Base-by-base conservation (phyloP, 2,888 invertebrate genomes). In the Ochropacha duplaris region DNA sequence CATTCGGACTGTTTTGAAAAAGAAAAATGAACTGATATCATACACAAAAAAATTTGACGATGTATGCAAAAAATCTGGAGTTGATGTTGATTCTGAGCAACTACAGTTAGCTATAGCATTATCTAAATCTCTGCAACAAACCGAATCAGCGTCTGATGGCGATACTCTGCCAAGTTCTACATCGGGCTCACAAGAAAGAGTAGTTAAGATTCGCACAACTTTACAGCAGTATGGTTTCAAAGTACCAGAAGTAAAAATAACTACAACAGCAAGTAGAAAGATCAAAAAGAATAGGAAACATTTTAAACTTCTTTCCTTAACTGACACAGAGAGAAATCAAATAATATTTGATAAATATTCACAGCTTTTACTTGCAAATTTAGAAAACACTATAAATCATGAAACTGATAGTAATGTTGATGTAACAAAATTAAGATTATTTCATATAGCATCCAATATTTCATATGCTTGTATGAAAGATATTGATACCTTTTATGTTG, bases 61-160 rank as follows among this genome's bases (percentile, higher is more conserved):
- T 72, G 87, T 92, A 61, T 94, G 88, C 66, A 84, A 82, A 59
- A 73, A 81, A 63, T 84, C 83, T 56, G 91, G 91, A 1, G 71
- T 89, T 55, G 94, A 95, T 78, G 86, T 95, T 51, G 94, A 95
- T 85, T 86, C 94, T 0, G 95, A 95, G 69, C 94, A 96, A 66
- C 83, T 96, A 61, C 95, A 95, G 78, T 73, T 96, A 80, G 96
- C 95, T 50, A 87, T 96, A 67, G 95, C 95, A 14, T 78, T 96
- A 59, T 95, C 96, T 2, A 94, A 93, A 74, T 96, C 96, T 0
- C 76, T 93, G 4, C 77, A 87, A 59, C 54, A 70, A 26, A 49
- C 56, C n/a, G 64, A 69, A 44, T 36, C 57, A 39, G 56, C 54
- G 9, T 59, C 59, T 22, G 49, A 71, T 26, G 49, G 50, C 58